Base-by-base conservation (phyloP, 2,113 vertebrate species). In the Eubucco bourcierii region DNA sequence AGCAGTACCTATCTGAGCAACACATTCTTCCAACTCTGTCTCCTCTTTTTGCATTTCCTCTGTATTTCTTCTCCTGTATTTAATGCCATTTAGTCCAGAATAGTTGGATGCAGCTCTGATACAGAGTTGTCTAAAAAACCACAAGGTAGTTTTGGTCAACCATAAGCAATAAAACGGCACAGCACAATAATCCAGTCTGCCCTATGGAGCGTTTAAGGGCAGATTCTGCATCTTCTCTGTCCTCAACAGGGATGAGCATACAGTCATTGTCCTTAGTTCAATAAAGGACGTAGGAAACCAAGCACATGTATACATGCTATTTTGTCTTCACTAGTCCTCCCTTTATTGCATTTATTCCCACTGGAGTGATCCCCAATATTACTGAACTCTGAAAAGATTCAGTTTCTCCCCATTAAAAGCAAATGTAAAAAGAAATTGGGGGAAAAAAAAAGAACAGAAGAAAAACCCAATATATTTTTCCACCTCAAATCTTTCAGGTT, bases 1-100 rank as follows among this genome's bases (percentile, higher is more conserved):
- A 44, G 28, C 0, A 0, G 11, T 39, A 60, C 11, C 9, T 24
- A 4, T 24, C 47, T 72, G 31, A 60, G 59, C 8, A 21, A 61
- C 0, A 1, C 1, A 1, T 2, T 64, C 37, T 41, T 29, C 20
- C 46, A 10, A 10, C 21, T 77, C 87, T 55, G 44, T 12, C 15
- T 50, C 19, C 41, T 80, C 11, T 52, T 12, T 52, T 25, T 25
- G 23, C 23, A 52, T 3, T 0, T 33, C 77, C 9, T 79, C 16
- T 60, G 4, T 29, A 37, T 90, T 85, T 73, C 10, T 21, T 47
- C 9, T 16, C 4, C 21, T 50, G 9, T 7, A 75, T 66, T 89
- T 50, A 79, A 59, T 13, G 46, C 12, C 23, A 28, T 60, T 56
- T 59, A 60, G 21, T 44, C 19, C 46, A 41, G 6, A 70, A 53